Percentiles rank a stretch among this genome's conserved stretches.
Conservation (phyloP, 2,113 vertebrate species). For the Phoenicopterus ruber region DNA sequence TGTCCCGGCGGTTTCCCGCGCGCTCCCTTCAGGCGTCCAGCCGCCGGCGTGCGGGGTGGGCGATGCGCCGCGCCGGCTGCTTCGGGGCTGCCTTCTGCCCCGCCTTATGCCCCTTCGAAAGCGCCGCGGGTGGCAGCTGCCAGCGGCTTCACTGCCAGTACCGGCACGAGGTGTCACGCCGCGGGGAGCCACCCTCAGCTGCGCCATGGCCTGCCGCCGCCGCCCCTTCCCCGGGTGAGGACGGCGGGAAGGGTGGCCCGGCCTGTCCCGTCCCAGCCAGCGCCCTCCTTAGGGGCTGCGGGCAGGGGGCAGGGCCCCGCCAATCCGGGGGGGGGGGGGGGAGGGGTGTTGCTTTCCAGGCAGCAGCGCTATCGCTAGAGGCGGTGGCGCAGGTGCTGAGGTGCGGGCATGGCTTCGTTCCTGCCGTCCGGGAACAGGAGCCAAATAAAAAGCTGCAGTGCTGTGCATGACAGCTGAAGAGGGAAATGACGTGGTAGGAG, state of each 20-base stretch:
- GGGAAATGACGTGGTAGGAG: accelerated
- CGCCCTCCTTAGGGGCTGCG: too few relatives aligned
- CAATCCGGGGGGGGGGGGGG: too few relatives aligned
- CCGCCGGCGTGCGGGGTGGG: too few relatives aligned
- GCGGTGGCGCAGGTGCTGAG: not conserved
- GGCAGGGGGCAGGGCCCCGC: too few relatives aligned
- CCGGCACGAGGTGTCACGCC: constrained; percentile 18
- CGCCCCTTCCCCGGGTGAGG: not conserved
- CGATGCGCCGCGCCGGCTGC: constrained; percentile 45
- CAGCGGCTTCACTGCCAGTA: constrained; percentile 63
- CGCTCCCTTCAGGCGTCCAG: too few relatives aligned
- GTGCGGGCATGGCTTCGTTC: accelerated
- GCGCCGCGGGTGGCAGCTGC: not conserved
- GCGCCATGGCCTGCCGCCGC: not conserved
- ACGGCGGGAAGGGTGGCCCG: too few relatives aligned
- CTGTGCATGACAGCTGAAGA: accelerated
- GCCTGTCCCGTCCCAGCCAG: too few relatives aligned
- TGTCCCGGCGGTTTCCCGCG: not conserved
- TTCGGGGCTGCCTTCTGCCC: constrained; percentile 62
- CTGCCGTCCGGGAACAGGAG: not conserved
- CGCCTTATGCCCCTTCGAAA: constrained; percentile 44
- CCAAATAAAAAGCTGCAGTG: too few relatives aligned
- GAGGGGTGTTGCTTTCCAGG: not conserved
- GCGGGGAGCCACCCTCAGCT: not conserved
- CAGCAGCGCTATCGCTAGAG: accelerated